phyloP scores from a whole-genome alignment of 2,113 vertebrate species.

The Lepidothrix coronata region DNA sequence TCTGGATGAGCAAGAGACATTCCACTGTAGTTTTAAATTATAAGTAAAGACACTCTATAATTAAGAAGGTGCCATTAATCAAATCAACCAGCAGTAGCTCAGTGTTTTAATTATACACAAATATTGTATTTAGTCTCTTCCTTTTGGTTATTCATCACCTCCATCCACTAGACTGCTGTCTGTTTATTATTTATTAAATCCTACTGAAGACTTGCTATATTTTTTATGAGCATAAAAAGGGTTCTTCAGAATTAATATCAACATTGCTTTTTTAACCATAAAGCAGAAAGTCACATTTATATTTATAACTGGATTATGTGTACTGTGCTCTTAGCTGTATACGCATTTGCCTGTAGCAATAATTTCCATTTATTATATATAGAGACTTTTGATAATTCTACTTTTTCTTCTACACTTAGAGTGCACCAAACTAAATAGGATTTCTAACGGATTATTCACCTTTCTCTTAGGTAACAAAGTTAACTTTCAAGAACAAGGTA shows the following conservation, averaged over 20 bases:
- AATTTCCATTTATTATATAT: constrained; percentile 57
- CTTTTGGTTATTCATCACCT: constrained; percentile 67
- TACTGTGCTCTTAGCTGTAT: constrained; percentile 24
- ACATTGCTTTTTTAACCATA: constrained; percentile 52
- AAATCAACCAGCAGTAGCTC: constrained; percentile 60
- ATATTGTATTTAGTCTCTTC: constrained; percentile 64
- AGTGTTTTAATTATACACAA: constrained; percentile 64
- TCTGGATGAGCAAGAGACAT: constrained; percentile 43
- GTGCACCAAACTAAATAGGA: not conserved
- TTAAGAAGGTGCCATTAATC: constrained; percentile 67
- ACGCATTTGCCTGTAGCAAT: constrained; percentile 29
- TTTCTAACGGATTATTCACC: constrained; percentile 45
- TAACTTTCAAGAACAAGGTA: not conserved
- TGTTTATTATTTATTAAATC: constrained; percentile 69
- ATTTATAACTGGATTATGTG: constrained; percentile 61
- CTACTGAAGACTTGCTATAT: constrained; percentile 41
- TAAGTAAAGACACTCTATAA: constrained; percentile 64
- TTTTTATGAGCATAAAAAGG: constrained; percentile 59
- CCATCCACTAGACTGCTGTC: constrained; percentile 52
- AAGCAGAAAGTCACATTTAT: constrained; percentile 57
- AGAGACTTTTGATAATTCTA: constrained; percentile 41
- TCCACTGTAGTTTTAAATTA: constrained; percentile 53
- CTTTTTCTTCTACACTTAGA: not conserved
- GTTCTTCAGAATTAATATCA: constrained; percentile 59
- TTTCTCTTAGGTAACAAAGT: constrained; percentile 34